A percentile compares a stretch with the other conserved stretches of the same genome.
phyloP scores from a whole-genome alignment of 1,140 invertebrate species.

The Drosophila bocki region DNA sequence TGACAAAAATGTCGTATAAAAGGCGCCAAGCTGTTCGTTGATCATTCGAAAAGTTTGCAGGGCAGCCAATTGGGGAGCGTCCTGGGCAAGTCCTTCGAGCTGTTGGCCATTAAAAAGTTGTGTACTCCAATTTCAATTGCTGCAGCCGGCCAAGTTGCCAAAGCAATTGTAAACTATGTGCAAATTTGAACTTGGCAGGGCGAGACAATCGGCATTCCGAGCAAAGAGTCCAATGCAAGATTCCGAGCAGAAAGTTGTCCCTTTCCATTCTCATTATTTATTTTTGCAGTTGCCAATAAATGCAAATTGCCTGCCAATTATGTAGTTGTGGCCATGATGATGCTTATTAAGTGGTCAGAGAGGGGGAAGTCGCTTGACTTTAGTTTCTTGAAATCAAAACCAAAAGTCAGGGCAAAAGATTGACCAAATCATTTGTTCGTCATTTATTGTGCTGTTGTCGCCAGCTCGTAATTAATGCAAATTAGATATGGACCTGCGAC shows the following conservation, averaged over 20 bases:
- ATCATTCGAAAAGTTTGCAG: slow-evolving; percentile 66
- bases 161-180: slow-evolving; percentile 73
- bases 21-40: slow-evolving; percentile 30
- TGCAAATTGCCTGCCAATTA: slow-evolving; percentile 76
- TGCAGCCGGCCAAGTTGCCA: slow-evolving; percentile 40
- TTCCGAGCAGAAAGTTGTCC: slow-evolving; percentile 41
- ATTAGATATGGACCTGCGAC: slow-evolving; percentile 71
- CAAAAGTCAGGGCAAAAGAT: slow-evolving; percentile 7
- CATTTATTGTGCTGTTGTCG: slow-evolving; percentile 31
- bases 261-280: slow-evolving; percentile 27
- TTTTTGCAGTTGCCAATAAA: slow-evolving; percentile 62
- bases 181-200: slow-evolving; percentile 61
- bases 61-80: slow-evolving; percentile 43
- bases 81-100: slow-evolving; percentile 43
- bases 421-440: slow-evolving; percentile 30
- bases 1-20: slow-evolving; percentile 5
- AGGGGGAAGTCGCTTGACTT: slow-evolving; percentile 6
- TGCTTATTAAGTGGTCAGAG: slow-evolving; percentile 50
- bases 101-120: slow-evolving; percentile 77
- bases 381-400: not conserved
- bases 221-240: slow-evolving; percentile 21
- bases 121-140: slow-evolving; percentile 75
- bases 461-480: slow-evolving; percentile 74
- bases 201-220: slow-evolving; percentile 33
- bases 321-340: slow-evolving; percentile 17